Base-by-base conservation (phyloP, 2,113 vertebrate genomes). In the Melanotaenia duboulayi region DNA sequence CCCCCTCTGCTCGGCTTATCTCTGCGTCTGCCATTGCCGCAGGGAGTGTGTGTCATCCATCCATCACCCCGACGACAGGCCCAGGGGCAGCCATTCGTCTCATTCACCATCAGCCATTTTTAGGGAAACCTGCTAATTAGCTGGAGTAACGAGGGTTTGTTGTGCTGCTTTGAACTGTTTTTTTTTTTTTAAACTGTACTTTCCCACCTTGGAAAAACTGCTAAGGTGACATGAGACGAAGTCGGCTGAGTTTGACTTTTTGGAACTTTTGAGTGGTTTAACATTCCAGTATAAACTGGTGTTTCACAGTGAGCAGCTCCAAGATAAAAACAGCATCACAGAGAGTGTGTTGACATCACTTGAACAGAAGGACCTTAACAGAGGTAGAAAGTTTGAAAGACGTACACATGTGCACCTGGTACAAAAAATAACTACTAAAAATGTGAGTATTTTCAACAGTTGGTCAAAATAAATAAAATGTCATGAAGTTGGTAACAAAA, bases 21-120 rank as follows among this genome's bases (percentile, higher is more conserved):
- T 72, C 57, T 4, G 28, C 32, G 70, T 65, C 80, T 82, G 76
- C 76, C 86, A 78, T 82, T 84, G 80, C 89, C 84, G 32, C 56
- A 64, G 90, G 89, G 90, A 84, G 52, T 24, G 51, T 5, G 65
- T 82, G 79, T 87, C 88, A 87, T 73, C 74, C 85, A 91, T 92
- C 87, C 87, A 91, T 91, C 90, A 84, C 39, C 46, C 25, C 0
- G 49, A 37, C 72, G 56, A 59, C 69, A 7, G 63, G 40, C 85
- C 82, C n/a, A 14, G 82, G 60, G 87, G 83, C 74, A 16, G 39
- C 70, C 74, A 62, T 82, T 84, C 17, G 49, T 80, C 76, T 74
- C 71, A 8, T 65, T 80, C 81, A 9, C 39, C 50, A 71, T 65
- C 42, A 32, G 52, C 52, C 66, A 76, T 71, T 75, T 86, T 67